Base-by-base conservation (phyloP, 2,888 invertebrate genomes). In the Drosophila lutescens region DNA sequence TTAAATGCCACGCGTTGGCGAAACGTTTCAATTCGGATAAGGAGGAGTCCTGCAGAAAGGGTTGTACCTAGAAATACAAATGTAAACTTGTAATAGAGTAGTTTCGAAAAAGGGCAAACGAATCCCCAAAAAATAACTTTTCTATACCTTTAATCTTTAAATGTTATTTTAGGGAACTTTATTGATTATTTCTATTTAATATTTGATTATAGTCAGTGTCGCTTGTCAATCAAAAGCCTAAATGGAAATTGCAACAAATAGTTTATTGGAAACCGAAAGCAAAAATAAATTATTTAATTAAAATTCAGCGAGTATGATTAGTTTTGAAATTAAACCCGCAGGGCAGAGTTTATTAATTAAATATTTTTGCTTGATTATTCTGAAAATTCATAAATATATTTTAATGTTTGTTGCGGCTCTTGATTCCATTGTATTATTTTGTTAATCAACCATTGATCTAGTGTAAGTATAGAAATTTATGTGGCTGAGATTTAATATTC, bases 11-110 rank as follows among this genome's bases (percentile, higher is more conserved):
- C 67, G 77, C 80, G 71, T 73, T 74, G 67, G 74, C 66, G 75
- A 80, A 84, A 85, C 77, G 87, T 86, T 86, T 87, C 85, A 83
- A 83, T 83, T 85, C 81, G 69, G 74, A 66, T 34, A 12, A 34
- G 12, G 10, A 34, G 12, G 12, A 23, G 1, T 34, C 4, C 4
- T 34, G 4, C 2, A 34, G 4, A 12, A 34, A 12, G 34, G 5
- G 34, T 10, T 32, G 1, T 30, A 30, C 30, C 1, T 8, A 30
- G 8, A 30, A 30, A 7, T 8, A 8, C 30, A 8, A 30, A 30
- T 8, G 30, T 8, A 30, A 8, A 7, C 2, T 30, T 30, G 30
- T 30, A 30, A 30, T 30, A 8, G 8, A 8, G 30, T 30, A 30
- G 26, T 26, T 26, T 26, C 26, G 1, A 6, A 26, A 26, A 26